Conservation (phyloP, 2,113 vertebrate species). For the Ophthalmolycus amberensis region DNA sequence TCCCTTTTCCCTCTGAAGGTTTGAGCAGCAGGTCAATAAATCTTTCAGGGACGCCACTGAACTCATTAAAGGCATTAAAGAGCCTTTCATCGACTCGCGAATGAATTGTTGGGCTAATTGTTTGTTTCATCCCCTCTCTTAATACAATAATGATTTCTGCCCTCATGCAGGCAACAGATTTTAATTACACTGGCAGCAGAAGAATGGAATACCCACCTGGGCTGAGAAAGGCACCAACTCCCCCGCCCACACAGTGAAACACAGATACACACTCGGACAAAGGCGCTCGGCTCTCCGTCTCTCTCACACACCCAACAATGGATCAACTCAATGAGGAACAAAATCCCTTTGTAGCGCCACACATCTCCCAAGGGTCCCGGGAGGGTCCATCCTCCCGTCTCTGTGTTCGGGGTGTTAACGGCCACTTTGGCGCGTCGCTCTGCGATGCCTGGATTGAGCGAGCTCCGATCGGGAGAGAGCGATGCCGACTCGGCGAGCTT, state of each 20-base stretch:
- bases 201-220: slow-evolving; percentile 41
- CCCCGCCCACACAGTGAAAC: slow-evolving; percentile 17
- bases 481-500: background rate
- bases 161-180: slow-evolving; percentile 26
- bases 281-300: background rate
- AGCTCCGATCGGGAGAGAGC: background rate
- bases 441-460: background rate
- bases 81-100: slow-evolving; percentile 36
- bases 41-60: slow-evolving; percentile 14
- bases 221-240: background rate
- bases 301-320: slow-evolving; percentile 3
- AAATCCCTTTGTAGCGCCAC: slow-evolving; percentile 36
- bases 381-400: slow-evolving; percentile 29
- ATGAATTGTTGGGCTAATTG: slow-evolving; percentile 45
- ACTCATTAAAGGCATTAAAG: slow-evolving; percentile 17
- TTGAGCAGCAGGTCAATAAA: slow-evolving; percentile 27
- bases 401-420: slow-evolving; percentile 26
- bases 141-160: slow-evolving; percentile 28
- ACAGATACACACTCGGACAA: slow-evolving; percentile 15
- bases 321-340: slow-evolving; percentile 37
- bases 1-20: background rate
- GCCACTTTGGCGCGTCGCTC: slow-evolving; percentile 16
- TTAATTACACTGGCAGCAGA: slow-evolving; percentile 41
- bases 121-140: slow-evolving; percentile 28
- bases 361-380: slow-evolving; percentile 1